Evolutionary conservation across 2,113 vertebrate genomes (phyloP).

Genomic region (Calidris pygmaea): DNA sequence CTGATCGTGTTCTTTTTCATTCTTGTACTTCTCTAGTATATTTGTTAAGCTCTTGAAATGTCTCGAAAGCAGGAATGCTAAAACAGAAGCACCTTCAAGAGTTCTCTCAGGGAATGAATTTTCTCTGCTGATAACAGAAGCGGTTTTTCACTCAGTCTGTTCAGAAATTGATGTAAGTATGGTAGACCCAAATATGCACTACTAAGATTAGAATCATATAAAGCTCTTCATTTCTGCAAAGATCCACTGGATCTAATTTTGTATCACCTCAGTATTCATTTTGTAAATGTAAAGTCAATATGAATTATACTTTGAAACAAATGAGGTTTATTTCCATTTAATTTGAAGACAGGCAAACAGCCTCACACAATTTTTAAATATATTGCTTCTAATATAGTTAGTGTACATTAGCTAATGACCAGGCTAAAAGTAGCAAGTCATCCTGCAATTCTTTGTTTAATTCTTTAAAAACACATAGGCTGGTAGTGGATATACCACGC

Average conservation of each 20-base stretch:
- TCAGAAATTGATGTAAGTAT: background rate
- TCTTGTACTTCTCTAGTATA: background rate
- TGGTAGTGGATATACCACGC: background rate
- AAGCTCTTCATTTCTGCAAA: background rate
- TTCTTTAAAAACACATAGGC: background rate
- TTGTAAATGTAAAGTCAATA: background rate
- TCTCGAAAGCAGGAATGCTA: background rate
- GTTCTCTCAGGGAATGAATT: background rate
- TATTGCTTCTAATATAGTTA: background rate
- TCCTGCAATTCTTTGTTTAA: background rate
- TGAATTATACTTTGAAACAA: background rate
- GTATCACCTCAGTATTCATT: background rate
- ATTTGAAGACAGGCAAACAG: background rate
- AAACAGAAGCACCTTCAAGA: background rate
- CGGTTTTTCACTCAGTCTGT: background rate
- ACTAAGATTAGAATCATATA: background rate
- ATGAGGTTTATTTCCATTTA: background rate
- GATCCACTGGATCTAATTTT: background rate
- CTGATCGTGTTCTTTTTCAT: background rate
- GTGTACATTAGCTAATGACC: background rate
- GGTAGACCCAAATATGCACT: background rate
- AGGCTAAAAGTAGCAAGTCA: background rate
- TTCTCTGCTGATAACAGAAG: background rate
- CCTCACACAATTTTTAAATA: background rate
- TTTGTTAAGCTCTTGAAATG: background rate